A percentile compares a stretch with the other conserved stretches of the same genome.
These are phyloP conservation scores for Halcyon malimbica DNA, from an alignment of 2,113 vertebrate genomes.

Conservation along the genomic window DNA sequence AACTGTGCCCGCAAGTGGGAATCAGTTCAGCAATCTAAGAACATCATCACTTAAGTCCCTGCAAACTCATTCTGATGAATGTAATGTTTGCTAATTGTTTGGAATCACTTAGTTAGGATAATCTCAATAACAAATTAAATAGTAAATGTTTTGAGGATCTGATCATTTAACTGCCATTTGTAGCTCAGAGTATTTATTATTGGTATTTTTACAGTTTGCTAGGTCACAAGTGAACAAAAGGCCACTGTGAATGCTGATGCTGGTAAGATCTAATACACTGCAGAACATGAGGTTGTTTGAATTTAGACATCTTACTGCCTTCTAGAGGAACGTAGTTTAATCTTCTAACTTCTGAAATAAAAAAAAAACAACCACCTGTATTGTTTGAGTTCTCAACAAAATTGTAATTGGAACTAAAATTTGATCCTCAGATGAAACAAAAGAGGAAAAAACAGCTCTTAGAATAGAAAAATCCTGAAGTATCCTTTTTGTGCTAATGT, in stretches of 20 bases:
- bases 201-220: neutral
- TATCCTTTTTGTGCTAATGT: neutral
- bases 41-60: neutral
- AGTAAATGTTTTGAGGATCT: neutral
- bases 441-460: neutral
- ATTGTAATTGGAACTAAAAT: neutral
- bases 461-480: neutral
- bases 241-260: neutral
- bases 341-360: neutral
- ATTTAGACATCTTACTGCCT: neutral
- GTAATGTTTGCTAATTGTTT: neutral
- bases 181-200: neutral
- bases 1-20: neutral
- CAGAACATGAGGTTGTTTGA: neutral
- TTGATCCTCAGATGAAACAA: neutral
- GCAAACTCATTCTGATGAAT: neutral
- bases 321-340: neutral
- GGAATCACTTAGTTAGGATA: neutral
- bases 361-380: rapidly evolving
- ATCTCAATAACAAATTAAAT: neutral
- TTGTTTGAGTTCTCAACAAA: neutral
- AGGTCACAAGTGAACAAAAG: neutral
- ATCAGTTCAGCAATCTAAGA: neutral
- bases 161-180: neutral
- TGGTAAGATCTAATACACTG: neutral